Base-by-base conservation (phyloP, 1,140 invertebrate species). In the Campoletis sonorensis region DNA sequence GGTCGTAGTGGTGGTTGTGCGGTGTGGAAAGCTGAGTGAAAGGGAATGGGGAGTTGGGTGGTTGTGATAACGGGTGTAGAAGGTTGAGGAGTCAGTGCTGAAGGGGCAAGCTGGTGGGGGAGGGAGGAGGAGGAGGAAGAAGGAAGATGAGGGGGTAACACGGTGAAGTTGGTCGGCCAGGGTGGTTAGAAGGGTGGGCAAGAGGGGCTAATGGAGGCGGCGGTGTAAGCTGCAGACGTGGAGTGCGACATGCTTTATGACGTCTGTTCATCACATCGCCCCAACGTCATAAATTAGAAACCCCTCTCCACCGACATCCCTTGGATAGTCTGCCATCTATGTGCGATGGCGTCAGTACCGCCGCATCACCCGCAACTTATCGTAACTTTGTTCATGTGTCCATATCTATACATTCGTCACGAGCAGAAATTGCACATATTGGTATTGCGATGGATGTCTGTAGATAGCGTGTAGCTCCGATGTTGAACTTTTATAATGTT, bases 231-330 rank as follows among this genome's bases (percentile, higher is more conserved):
- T 88, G 86, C 88, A 89, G 89, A 90, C 88, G 87, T 88, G 88
- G 87, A 85, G 87, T 86, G 90, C 90, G 90, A 91, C 90, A 91
- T 92, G 90, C 88, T 91, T 92, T 92, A 91, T 91, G 91, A 92
- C 90, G 90, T 92, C 91, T 92, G 91, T 92, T 92, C 91, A 92
- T 91, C 91, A 91, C 91, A 89, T 92, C 88, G 88, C 91, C 90
- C 90, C 89, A 91, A 87, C 86, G 88, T 91, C 91, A 92, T 92
- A 92, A 92, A 92, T 91, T 92, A 91, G 90, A 90, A 91, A 90
- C 90, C 91, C 79, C 61, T 90, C 89, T 90, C 88, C 11, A 0
- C 1, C 51, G 16, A 16, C 1, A 45, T 13, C 40, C 3, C 40
- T 11, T 4, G 89, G 89, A 91, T 91, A 92, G 88, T 83, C 85